Evolutionary conservation across 2,113 vertebrate species (phyloP).

Genomic region (Corydoras maculifer): DNA sequence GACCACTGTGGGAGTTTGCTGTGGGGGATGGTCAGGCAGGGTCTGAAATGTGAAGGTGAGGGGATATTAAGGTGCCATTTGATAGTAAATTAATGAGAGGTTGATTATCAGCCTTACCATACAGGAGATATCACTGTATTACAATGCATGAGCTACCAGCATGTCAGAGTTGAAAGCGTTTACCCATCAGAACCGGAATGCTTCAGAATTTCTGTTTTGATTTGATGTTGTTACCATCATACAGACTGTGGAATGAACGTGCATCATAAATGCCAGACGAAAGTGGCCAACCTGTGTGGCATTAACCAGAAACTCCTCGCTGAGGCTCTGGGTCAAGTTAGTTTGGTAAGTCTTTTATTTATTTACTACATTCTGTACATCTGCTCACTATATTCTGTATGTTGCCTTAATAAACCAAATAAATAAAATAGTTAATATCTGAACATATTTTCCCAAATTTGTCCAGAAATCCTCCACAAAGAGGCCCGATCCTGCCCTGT

Average conservation of each 20-base stretch:
- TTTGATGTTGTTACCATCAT: conserved; percentile 14
- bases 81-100: no score
- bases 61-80: no score
- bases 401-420: not conserved
- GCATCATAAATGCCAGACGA: conserved; percentile 93
- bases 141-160: no score
- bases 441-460: conserved; percentile 2
- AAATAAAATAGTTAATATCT: no score
- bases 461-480: conserved; percentile 76
- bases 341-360: conserved; percentile 67
- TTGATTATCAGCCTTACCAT: no score
- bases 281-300: conserved; percentile 96
- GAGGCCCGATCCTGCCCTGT: conserved; percentile 70
- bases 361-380: no score
- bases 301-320: conserved; percentile 98
- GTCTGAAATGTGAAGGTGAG: conserved; percentile 94
- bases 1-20: conserved; percentile 97
- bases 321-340: conserved; percentile 94
- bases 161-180: no score
- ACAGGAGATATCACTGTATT: no score
- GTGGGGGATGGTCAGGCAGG: conserved; percentile 95
- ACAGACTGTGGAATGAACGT: conserved; percentile 93
- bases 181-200: not conserved
- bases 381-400: no score
- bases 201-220: not conserved